Evolutionary conservation across 64 coral and sea anemone species (phyloP).

Genomic region (Stylophora pistillata): DNA sequence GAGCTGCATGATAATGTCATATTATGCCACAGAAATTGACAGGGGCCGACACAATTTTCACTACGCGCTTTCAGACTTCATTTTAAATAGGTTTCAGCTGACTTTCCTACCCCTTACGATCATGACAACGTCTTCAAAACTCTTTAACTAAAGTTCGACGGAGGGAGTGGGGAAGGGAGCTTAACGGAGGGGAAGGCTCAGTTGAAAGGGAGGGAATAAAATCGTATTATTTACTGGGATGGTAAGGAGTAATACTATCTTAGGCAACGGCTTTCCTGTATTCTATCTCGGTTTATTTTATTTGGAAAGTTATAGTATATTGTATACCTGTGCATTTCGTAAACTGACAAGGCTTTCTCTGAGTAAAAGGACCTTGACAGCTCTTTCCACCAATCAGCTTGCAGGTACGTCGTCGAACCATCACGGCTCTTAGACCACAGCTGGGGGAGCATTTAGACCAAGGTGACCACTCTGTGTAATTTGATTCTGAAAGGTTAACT

Average conservation of each 20-base stretch:
- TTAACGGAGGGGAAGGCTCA: too few relatives aligned
- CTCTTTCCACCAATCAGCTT: conserved; percentile 56
- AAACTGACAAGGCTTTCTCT: conserved; percentile 48
- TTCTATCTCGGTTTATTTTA: too few relatives aligned
- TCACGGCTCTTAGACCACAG: conserved; percentile 47
- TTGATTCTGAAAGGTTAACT: not conserved
- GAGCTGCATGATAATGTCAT: too few relatives aligned
- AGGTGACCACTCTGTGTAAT: conserved; percentile 59
- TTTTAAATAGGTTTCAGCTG: not conserved
- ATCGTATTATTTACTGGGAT: too few relatives aligned
- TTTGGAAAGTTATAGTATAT: not conserved
- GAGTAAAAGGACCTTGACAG: conserved; percentile 52
- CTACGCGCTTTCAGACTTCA: not conserved
- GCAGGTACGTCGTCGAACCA: conserved; percentile 58
- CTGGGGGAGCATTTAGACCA: conserved; percentile 74
- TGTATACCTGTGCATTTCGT: conserved; percentile 66
- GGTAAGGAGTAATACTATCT: too few relatives aligned
- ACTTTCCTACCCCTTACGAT: not conserved
- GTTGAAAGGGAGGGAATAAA: too few relatives aligned
- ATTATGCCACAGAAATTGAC: too few relatives aligned
- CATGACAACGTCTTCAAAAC: not conserved
- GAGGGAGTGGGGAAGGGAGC: too few relatives aligned
- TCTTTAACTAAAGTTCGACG: too few relatives aligned
- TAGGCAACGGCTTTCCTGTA: too few relatives aligned
- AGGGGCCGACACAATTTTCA: too few relatives aligned